Evolutionary conservation across 2,113 vertebrate genomes (phyloP).

Genomic region (Crypturellus undulatus): DNA sequence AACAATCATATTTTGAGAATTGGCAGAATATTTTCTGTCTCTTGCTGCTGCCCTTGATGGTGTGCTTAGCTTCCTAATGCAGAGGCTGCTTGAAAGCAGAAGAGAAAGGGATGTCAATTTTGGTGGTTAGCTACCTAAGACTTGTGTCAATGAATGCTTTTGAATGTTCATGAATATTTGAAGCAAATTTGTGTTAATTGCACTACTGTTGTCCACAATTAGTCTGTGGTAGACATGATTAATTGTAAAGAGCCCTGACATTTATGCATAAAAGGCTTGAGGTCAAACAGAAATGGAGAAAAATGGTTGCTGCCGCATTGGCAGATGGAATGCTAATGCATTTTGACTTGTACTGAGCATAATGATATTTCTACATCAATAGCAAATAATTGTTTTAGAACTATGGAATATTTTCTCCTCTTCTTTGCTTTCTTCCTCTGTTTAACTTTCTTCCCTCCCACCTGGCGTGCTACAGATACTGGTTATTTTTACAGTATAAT

Average conservation of each 20-base stretch:
- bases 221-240: constrained; percentile 81
- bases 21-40: neutral
- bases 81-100: constrained; percentile 26
- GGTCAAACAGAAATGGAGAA: constrained; percentile 82
- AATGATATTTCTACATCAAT: constrained; percentile 59
- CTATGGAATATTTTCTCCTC: neutral
- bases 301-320: constrained; percentile 61
- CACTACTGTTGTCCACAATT: constrained; percentile 81
- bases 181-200: constrained; percentile 80
- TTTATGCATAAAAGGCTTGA: constrained; percentile 83
- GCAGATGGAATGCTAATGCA: constrained; percentile 77
- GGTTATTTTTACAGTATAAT: neutral
- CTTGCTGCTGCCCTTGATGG: neutral
- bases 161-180: constrained; percentile 76
- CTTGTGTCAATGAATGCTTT: constrained; percentile 60
- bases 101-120: constrained; percentile 32
- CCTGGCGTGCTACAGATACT: neutral
- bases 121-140: constrained; percentile 45
- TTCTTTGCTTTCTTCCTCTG: neutral
- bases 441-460: neutral
- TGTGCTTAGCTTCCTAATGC: constrained; percentile 37
- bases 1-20: constrained; percentile 9
- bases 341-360: constrained; percentile 60
- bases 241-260: constrained; percentile 82
- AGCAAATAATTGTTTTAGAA: constrained; percentile 60